These are phyloP conservation scores for Lamellibrachia columna DNA, from an alignment of 2,888 invertebrate species.

Conservation along the genomic window DNA sequence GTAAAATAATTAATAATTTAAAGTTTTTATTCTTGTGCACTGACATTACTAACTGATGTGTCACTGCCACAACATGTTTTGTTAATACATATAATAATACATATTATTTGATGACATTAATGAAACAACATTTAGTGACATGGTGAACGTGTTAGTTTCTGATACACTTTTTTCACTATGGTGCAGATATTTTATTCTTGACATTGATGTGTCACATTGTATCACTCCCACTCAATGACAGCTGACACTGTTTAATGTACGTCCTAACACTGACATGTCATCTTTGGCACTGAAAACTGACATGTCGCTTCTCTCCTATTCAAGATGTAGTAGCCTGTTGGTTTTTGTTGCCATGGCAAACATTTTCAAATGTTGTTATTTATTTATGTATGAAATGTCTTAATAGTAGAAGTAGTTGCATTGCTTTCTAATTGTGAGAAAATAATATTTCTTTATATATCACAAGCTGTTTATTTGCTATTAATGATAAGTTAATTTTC, in stretches of 20 bases:
- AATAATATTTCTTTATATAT: background rate
- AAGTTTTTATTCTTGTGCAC: background rate
- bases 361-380: background rate
- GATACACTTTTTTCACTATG: background rate
- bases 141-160: background rate
- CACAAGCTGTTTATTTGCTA: background rate
- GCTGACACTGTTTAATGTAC: background rate
- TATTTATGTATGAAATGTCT: background rate
- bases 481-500: background rate
- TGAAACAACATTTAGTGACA: background rate
- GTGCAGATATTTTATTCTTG: background rate
- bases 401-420: background rate
- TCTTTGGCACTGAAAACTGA: no score
- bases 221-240: background rate
- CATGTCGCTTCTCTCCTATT: background rate
- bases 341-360: background rate
- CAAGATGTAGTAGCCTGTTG: background rate
- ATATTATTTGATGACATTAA: background rate
- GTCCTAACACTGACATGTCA: background rate
- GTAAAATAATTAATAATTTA: background rate
- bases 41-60: background rate
- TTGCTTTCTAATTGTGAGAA: background rate
- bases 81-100: background rate
- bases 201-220: background rate
- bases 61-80: background rate